Conservation (phyloP, 2,113 vertebrate genomes). For the Vombatus ursinus region DNA sequence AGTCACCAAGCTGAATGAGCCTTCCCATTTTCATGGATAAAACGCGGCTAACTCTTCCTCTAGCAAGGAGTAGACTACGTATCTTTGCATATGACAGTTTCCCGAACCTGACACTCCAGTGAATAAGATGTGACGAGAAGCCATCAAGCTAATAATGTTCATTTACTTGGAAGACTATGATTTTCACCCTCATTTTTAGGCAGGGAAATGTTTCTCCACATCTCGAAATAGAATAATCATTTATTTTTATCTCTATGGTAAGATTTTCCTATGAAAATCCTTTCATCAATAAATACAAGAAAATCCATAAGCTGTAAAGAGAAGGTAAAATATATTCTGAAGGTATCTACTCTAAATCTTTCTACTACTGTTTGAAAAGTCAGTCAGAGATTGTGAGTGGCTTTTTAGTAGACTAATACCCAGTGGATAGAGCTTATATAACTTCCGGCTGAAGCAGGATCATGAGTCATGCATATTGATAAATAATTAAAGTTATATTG, state of each 20-base stretch:
- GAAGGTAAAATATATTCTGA: neutral
- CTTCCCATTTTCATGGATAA: slow-evolving; percentile 47
- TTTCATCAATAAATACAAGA: slow-evolving; percentile 22
- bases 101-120: neutral
- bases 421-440: neutral
- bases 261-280: neutral
- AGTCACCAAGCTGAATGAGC: slow-evolving; percentile 39
- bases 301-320: neutral
- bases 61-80: neutral
- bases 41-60: neutral
- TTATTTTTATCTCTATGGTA: neutral
- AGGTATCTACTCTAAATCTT: neutral
- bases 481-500: slow-evolving; percentile 1
- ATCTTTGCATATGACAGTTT: neutral
- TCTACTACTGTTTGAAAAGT: neutral
- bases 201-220: neutral
- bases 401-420: neutral
- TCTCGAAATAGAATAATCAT: neutral
- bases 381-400: neutral
- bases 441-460: neutral
- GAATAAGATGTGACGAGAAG: slow-evolving; percentile 8
- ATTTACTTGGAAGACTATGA: slow-evolving; percentile 19
- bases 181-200: neutral
- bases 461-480: neutral
- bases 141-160: neutral